Base-by-base conservation (phyloP, 2,113 vertebrate species). In the Sinocyclocheilus grahami region DNA sequence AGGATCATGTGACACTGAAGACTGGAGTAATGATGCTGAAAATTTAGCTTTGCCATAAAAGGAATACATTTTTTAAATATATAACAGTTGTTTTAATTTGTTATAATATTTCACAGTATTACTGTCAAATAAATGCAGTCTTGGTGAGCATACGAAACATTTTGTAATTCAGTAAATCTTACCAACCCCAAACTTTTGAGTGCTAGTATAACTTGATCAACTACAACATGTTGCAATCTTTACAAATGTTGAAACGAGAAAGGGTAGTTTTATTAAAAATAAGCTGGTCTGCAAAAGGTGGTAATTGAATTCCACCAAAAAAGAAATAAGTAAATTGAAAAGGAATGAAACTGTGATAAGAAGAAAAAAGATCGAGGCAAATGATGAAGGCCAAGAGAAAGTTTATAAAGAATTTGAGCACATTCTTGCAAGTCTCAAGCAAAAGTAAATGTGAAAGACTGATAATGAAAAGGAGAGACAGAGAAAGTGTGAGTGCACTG, bases 401-500 rank as follows among this genome's bases (percentile, higher is more conserved):
- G 65, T 48, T 79, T 71, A 77, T 46, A 83, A 48, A 78, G 48
- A 58, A 60, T 30, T 30, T 48, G 77, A 81, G 63, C 14, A 51
- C 30, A 71, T 46, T 51, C n/a, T 75, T 75, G 37, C 71, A 69
- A 30, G 60, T 20, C 74, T 77, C 18, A 1, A 33, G 22, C 5
- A 10, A 85, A 78, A 60, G 63, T 11, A 79, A 72, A 77, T 84
- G 48, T 83, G 48, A 82, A 63, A 77, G n/a, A 82, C 60, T 65
- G 84, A 79, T 75, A n/a, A 67, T 58, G 12, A 78, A 58, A 83
- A n/a, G 79, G 60, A 69, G 42, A 86, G 60, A 78, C 9, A 90
- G 89, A 92, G 87, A 89, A 87, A 91, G 91, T 88, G 87, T 55
- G 65, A 83, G 65, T 71, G 65, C 27, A 37, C 55, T 72, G 63